Evolutionary conservation across 2,113 vertebrate genomes (phyloP).

Genomic region (Aplodontia rufa): DNA sequence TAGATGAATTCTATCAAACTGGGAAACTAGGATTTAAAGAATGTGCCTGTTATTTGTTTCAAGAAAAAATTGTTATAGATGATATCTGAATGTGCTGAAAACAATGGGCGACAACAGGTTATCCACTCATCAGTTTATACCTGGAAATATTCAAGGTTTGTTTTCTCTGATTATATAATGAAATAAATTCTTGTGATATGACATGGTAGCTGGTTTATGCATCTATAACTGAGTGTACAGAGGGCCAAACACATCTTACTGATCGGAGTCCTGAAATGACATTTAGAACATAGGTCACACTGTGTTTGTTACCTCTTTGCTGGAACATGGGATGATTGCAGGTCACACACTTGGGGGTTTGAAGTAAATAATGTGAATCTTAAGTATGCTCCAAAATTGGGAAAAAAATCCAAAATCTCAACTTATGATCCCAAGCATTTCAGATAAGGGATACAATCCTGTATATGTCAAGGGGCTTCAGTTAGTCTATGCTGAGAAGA

Average conservation of each 20-base stretch:
- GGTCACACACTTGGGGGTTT: neutral
- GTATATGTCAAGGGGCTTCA: neutral
- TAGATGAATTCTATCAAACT: neutral
- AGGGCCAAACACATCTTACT: neutral
- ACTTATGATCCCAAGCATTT: neutral
- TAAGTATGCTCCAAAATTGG: neutral
- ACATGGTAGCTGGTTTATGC: neutral
- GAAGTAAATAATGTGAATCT: neutral
- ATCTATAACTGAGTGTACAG: neutral
- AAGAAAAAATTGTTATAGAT: conserved; percentile 24
- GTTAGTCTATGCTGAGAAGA: neutral
- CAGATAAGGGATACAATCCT: neutral
- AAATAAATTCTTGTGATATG: neutral
- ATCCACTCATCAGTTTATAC: neutral
- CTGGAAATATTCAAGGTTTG: neutral
- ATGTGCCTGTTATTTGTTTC: neutral
- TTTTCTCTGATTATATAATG: neutral
- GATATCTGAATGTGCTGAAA: neutral
- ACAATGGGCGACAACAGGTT: neutral
- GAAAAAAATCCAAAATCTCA: neutral
- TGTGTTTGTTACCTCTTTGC: neutral
- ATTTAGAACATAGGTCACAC: neutral
- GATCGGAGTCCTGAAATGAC: neutral
- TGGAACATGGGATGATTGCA: neutral
- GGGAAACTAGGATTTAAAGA: neutral